Evolutionary conservation across 2,888 invertebrate species (phyloP), one percentile per base, ranked within the genome.

Genomic region (Limenitis camilla): DNA sequence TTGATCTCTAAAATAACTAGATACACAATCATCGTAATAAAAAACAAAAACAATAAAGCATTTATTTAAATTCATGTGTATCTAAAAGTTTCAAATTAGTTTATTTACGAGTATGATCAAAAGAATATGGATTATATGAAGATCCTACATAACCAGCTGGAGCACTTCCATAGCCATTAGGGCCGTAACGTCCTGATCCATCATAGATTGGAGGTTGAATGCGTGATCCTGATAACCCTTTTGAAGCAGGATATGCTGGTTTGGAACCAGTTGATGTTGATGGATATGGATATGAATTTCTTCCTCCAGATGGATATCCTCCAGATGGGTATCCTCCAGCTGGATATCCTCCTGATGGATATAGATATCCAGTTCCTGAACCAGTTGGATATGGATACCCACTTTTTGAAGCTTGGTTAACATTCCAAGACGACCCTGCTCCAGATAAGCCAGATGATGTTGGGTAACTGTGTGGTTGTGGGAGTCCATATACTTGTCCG

Each of bases 231-330:
- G 45, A 45, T 9, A 45, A 45, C 6, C 45, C 38, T 8, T 35
- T 30, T 19, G 45, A 45, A 5, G 45, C 5, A 29, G 45, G 45
- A 45, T 45, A 45, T 9, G 45, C 30, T 5, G 45, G 45, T 7
- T 30, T 36, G 4, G 11, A 11, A 8, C 11, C 6, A 11, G 29
- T 6, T 38, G 45, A 9, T 36, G 30, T 30, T 45, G 30, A 30
- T 19, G 29, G 38, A 38, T 38, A 38, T 5, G 9, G 6, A 19
- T 19, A 19, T 19, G 19, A 19, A 19, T 19, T 19, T 19, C 19
- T 19, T 2, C 19, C 19, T 19, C 19, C 19, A 19, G 19, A 19
- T 45, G 29, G 36, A 6, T 19, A 36, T 8, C 30, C 36, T 5
- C 11, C 35, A 36, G 10, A 2, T 6, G 36, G 29, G 35, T 10